Evolutionary conservation across 2,797 vertebrate genomes (phyloP).

Genomic region (Carcharodon carcharias): DNA sequence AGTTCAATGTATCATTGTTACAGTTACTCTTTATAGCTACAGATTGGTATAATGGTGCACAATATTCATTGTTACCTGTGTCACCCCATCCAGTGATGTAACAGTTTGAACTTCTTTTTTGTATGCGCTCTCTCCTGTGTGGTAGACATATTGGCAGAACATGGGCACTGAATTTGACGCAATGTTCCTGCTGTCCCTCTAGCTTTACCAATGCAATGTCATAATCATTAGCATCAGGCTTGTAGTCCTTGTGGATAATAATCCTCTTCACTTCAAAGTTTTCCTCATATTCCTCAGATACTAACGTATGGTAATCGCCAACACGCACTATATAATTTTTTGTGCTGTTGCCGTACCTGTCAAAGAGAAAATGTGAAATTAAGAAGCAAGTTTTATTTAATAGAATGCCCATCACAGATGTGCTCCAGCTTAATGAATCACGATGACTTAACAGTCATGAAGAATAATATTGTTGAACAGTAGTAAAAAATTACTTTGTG

Average conservation of each 20-base stretch:
- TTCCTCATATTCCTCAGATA: conserved; percentile 86
- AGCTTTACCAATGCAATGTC: conserved; percentile 83
- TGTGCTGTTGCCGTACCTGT: conserved; percentile 84
- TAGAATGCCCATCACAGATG: not conserved
- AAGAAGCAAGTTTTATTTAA: not conserved
- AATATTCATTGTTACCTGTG: conserved; percentile 68
- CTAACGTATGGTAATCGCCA: conserved; percentile 88
- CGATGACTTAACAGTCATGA: not conserved
- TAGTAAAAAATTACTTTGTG: not conserved
- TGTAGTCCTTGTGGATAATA: conserved; percentile 73
- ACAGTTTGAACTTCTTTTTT: conserved; percentile 77
- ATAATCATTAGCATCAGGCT: conserved; percentile 74
- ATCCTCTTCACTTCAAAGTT: conserved; percentile 78
- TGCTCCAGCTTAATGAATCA: not conserved
- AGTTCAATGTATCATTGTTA: not conserved
- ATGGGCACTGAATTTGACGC: conserved; percentile 71
- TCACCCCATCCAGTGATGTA: conserved; percentile 96
- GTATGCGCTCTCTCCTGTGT: conserved; percentile 67
- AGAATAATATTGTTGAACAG: not conserved
- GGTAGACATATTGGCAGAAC: conserved; percentile 87
- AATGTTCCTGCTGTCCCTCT: conserved; percentile 64
- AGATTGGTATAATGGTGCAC: not conserved
- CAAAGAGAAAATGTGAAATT: conserved; percentile 21
- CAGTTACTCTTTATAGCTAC: not conserved
- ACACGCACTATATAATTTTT: conserved; percentile 78